Evolutionary conservation across 1,140 invertebrate genomes (phyloP).

Genomic region (Rhopalosiphum maidis): DNA sequence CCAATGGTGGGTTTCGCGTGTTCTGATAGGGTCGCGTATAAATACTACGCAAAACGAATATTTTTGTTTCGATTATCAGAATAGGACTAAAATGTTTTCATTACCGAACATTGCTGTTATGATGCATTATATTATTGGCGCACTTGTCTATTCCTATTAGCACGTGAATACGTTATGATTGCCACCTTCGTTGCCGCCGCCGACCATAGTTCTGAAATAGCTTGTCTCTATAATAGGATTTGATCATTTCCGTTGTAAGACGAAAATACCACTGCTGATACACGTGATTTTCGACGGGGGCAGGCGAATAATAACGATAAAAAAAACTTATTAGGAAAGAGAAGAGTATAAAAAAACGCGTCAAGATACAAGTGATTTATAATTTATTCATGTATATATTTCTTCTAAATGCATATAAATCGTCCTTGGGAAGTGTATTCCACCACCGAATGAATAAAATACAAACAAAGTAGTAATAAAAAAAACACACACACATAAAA

Average conservation of each 20-base stretch:
- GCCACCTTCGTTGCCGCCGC: background rate
- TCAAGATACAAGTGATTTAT: conserved; percentile 52
- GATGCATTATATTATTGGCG: background rate
- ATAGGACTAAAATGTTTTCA: background rate
- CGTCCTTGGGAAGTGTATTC: conserved; percentile 42
- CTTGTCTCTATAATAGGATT: conserved; percentile 9
- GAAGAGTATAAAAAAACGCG: conserved; percentile 45
- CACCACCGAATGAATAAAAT: conserved; percentile 44
- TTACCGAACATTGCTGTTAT: background rate
- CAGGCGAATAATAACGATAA: conserved; percentile 23
- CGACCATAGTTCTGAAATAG: conserved; percentile 22
- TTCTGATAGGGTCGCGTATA: too few relatives aligned
- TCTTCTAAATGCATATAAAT: conserved; percentile 48
- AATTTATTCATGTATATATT: conserved; percentile 50
- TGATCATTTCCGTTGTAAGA: conserved; percentile 19
- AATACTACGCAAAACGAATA: background rate
- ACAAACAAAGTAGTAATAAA: conserved; percentile 41
- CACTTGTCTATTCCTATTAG: background rate
- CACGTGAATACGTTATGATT: conserved; percentile 15
- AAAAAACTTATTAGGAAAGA: conserved; percentile 34
- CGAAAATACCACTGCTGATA: conserved; percentile 1
- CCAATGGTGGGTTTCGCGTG: too few relatives aligned
- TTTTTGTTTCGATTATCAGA: background rate
- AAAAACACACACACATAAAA: conserved; percentile 27
- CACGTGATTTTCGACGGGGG: conserved; percentile 40